Evolutionary conservation across 2,888 invertebrate species (phyloP).

Genomic region (Drosophila kanekoi): DNA sequence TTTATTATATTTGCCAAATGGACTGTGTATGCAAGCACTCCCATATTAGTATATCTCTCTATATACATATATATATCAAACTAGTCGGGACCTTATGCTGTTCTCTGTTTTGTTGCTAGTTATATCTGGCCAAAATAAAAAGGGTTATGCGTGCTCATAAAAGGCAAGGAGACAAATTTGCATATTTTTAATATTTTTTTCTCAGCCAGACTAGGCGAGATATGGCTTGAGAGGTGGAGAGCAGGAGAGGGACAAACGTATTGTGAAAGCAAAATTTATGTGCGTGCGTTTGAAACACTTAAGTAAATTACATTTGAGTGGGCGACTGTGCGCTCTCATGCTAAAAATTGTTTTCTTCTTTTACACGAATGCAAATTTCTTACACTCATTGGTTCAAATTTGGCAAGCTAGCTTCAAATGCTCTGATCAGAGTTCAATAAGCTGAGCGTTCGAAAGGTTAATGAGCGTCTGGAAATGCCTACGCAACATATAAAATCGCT

Average conservation of each 20-base stretch:
- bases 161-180: slow-evolving; percentile 67
- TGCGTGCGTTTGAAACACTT: slow-evolving; percentile 74
- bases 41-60: slow-evolving; percentile 2
- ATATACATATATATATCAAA: slow-evolving; percentile 14
- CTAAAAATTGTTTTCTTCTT: slow-evolving; percentile 57
- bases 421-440: background rate
- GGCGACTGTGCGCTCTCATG: slow-evolving; percentile 35
- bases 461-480: too few relatives aligned
- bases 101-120: slow-evolving; percentile 32
- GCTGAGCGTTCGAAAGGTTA: background rate
- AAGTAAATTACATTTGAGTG: slow-evolving; percentile 75
- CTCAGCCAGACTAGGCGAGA: slow-evolving; percentile 22
- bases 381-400: slow-evolving; percentile 33
- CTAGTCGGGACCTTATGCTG: slow-evolving; percentile 45
- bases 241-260: slow-evolving; percentile 18
- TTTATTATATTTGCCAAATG: slow-evolving; percentile 78
- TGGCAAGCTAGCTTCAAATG: slow-evolving; percentile 13
- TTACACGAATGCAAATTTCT: slow-evolving; percentile 52
- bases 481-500: too few relatives aligned
- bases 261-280: slow-evolving; percentile 66
- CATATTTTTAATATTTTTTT: slow-evolving; percentile 78
- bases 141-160: slow-evolving; percentile 71
- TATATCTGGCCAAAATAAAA: slow-evolving; percentile 60
- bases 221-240: slow-evolving; percentile 9
- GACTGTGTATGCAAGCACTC: slow-evolving; percentile 50